A percentile compares a stretch with the other conserved stretches of the same genome.
Evolutionary conservation across 2,113 vertebrate genomes (phyloP).

Genomic region (Xenopus borealis): DNA sequence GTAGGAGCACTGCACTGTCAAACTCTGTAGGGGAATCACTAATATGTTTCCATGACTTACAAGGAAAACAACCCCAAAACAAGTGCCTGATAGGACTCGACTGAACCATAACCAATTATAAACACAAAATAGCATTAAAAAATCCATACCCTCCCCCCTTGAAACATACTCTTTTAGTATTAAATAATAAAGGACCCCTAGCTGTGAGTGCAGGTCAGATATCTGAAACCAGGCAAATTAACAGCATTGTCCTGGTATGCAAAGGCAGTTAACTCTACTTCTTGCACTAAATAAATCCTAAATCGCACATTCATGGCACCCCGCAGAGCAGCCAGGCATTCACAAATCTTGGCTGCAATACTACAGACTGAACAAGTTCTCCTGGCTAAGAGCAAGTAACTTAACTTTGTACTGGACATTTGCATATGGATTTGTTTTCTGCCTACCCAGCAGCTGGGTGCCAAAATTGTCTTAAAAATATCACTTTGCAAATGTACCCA

Average conservation of each 20-base stretch:
- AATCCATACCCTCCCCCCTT: not conserved
- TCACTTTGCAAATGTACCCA: no score
- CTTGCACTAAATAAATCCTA: not conserved
- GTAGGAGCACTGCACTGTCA: not conserved
- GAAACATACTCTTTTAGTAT: not conserved
- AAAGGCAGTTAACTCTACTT: not conserved
- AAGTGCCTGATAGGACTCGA: no score
- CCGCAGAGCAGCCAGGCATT: not conserved
- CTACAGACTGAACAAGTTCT: not conserved
- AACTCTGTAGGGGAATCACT: not conserved
- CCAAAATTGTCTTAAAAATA: not conserved
- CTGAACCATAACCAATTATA: no score
- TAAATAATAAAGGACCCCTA: not conserved
- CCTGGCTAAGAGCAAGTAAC: not conserved
- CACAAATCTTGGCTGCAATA: not conserved
- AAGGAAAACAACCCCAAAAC: not conserved
- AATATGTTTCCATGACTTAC: not conserved
- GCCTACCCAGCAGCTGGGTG: not conserved
- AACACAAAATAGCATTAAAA: not conserved
- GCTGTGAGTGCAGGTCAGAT: not conserved
- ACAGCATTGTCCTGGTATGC: not conserved
- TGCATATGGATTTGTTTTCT: no score
- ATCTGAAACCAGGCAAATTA: not conserved
- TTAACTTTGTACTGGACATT: not conserved
- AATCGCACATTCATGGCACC: not conserved